Percentiles rank a stretch among this genome's conserved stretches.
Evolutionary conservation across 92 coral and sea anemone species (phyloP).

Genomic region (Heliopora coerulea): DNA sequence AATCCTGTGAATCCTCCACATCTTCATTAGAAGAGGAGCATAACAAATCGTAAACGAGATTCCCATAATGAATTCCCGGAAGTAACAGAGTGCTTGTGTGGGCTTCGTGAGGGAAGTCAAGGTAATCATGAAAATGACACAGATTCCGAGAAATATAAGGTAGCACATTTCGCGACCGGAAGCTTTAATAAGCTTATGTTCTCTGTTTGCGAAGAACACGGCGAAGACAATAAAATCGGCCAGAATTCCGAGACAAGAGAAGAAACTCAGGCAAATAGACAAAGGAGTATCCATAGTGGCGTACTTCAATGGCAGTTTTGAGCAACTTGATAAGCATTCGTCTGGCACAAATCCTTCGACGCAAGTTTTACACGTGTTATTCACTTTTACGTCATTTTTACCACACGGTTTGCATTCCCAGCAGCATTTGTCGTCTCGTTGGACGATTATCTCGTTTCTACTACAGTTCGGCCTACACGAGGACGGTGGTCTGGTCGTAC

Average conservation of each 20-base stretch:
- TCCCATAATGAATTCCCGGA: slow-evolving; percentile 19
- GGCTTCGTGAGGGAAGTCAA: slow-evolving; percentile 26
- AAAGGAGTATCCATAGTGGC: slow-evolving; percentile 44
- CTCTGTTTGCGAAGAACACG: slow-evolving; percentile 46
- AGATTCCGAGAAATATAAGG: slow-evolving; percentile 43
- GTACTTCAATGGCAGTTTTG: slow-evolving; percentile 41
- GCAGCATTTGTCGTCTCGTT: slow-evolving; percentile 59
- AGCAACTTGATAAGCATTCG: slow-evolving; percentile 37
- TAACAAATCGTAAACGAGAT: slow-evolving; percentile 14
- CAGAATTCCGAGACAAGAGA: slow-evolving; percentile 34
- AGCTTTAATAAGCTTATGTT: slow-evolving; percentile 48
- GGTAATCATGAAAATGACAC: slow-evolving; percentile 37
- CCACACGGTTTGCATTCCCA: slow-evolving; percentile 46
- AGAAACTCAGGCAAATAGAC: slow-evolving; percentile 6
- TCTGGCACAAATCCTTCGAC: no score
- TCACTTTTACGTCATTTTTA: slow-evolving; percentile 32
- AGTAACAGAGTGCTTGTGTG: slow-evolving; percentile 10
- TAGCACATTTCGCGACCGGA: slow-evolving; percentile 51
- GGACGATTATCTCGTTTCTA: slow-evolving; percentile 37
- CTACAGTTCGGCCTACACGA: slow-evolving; percentile 44
- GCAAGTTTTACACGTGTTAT: no score
- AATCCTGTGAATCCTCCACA: slow-evolving; percentile 11
- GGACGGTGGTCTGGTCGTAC: slow-evolving; percentile 26
- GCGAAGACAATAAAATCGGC: slow-evolving; percentile 34
- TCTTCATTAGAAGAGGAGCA: slow-evolving; percentile 32